Evolutionary conservation across 2,888 invertebrate species (phyloP).

Genomic region (Disparrhopalites patrizii): DNA sequence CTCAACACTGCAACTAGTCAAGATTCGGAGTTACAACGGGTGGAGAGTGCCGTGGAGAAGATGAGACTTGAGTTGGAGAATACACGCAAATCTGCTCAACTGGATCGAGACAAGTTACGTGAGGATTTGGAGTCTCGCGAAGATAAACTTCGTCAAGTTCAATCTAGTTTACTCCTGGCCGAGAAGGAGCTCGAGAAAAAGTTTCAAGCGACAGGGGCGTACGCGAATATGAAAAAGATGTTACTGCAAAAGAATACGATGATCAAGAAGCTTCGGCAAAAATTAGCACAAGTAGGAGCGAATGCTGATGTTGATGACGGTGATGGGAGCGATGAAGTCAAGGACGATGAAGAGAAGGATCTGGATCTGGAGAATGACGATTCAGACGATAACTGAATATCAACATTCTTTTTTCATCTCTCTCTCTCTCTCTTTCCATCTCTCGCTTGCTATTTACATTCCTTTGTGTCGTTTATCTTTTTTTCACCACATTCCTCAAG

Average conservation of each 20-base stretch:
- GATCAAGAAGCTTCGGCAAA: conserved; percentile 54
- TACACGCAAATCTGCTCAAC: conserved; percentile 25
- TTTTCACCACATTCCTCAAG: no score
- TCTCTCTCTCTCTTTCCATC: no score
- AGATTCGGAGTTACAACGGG: conserved; percentile 37
- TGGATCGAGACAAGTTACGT: conserved; percentile 50
- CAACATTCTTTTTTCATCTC: no score
- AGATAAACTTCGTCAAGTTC: conserved; percentile 49
- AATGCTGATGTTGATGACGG: conserved; percentile 24
- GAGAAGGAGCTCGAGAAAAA: conserved; percentile 58
- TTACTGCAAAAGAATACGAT: conserved; percentile 58
- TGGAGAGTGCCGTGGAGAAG: conserved; percentile 41
- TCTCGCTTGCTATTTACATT: no score
- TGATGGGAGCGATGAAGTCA: conserved; percentile 12
- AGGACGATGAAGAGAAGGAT: conserved; percentile 19
- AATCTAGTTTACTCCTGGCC: conserved; percentile 56
- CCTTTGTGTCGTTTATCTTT: no score
- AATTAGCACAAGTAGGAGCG: conserved; percentile 41
- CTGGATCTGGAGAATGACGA: conserved; percentile 4
- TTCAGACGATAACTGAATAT: no score
- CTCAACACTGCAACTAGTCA: conserved; percentile 5
- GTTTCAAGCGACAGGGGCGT: conserved; percentile 58
- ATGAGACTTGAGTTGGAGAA: conserved; percentile 48
- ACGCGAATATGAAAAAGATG: conserved; percentile 59
- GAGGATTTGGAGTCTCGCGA: conserved; percentile 44